Percentiles rank a stretch among this genome's conserved stretches.
Evolutionary conservation across 2,797 vertebrate genomes (phyloP).

Genomic region (Pampus argenteus): DNA sequence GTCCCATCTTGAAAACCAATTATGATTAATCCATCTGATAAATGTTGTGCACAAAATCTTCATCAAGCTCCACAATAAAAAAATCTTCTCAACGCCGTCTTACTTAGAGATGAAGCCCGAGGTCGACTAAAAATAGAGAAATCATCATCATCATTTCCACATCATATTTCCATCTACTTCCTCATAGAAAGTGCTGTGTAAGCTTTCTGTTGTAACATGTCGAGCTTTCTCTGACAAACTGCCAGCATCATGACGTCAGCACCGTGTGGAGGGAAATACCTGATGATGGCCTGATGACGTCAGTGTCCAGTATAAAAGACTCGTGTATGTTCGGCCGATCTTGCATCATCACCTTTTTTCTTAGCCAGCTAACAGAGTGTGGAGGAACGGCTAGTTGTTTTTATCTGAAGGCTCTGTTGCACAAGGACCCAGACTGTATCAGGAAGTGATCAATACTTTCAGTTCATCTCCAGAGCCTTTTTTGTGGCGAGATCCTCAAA

Average conservation of each 20-base stretch:
- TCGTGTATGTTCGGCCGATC: not conserved
- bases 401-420: not conserved
- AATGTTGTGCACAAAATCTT: not conserved
- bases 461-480: constrained; percentile 25
- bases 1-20: constrained; percentile 6
- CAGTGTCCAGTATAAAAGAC: not conserved
- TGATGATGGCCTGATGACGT: constrained; percentile 8
- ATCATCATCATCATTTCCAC: not conserved
- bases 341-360: not conserved
- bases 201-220: constrained; percentile 3
- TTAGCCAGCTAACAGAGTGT: not conserved
- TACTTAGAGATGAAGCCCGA: not conserved
- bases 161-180: constrained; percentile 13
- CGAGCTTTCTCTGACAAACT: not conserved
- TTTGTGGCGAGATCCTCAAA: constrained; percentile 22
- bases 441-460: constrained; percentile 27
- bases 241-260: constrained; percentile 19
- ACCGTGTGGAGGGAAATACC: not conserved
- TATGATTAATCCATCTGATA: not conserved
- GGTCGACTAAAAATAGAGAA: not conserved
- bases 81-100: not conserved
- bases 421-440: not conserved
- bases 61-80: constrained; percentile 4
- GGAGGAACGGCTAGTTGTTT: not conserved
- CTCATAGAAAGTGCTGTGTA: constrained; percentile 33